Evolutionary conservation across 2,888 invertebrate genomes (phyloP).

Genomic region (Clistopyga incitator): DNA sequence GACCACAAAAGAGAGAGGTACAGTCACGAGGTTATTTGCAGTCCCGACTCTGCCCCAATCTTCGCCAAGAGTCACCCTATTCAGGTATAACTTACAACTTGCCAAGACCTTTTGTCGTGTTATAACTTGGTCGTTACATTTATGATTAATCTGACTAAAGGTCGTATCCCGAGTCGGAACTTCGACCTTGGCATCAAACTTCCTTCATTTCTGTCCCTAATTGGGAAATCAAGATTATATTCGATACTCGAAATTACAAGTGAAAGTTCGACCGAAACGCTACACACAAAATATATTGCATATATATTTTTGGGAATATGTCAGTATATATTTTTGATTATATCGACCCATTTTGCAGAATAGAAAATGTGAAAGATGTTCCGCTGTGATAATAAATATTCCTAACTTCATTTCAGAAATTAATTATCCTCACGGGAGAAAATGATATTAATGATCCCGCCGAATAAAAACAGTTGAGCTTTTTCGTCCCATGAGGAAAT

Average conservation of each 20-base stretch:
- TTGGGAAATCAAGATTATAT: too few species aligned
- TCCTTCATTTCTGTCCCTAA: too few species aligned
- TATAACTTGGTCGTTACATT: too few species aligned
- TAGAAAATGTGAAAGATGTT: background rate
- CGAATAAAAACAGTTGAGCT: background rate
- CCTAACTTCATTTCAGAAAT: background rate
- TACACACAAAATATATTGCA: too few species aligned
- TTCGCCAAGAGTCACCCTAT: constrained; percentile 21
- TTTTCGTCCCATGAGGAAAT: background rate
- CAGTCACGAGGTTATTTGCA: constrained; percentile 47
- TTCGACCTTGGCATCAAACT: too few species aligned
- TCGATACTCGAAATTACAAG: too few species aligned
- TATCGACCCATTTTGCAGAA: too few species aligned
- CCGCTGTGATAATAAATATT: background rate
- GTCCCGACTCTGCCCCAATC: constrained; percentile 50
- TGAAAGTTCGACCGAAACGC: too few species aligned
- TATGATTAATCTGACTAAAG: too few species aligned
- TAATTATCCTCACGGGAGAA: background rate
- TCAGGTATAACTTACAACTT: constrained; percentile 4
- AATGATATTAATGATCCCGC: background rate
- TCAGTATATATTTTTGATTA: too few species aligned
- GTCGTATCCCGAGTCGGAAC: too few species aligned
- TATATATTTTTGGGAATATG: too few species aligned
- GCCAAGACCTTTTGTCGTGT: background rate
- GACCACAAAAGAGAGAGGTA: constrained; percentile 68